A percentile compares a stretch with the other conserved stretches of the same genome.
phyloP scores from a whole-genome alignment of 2,113 vertebrate species.

The Puffinus mauretanicus region DNA sequence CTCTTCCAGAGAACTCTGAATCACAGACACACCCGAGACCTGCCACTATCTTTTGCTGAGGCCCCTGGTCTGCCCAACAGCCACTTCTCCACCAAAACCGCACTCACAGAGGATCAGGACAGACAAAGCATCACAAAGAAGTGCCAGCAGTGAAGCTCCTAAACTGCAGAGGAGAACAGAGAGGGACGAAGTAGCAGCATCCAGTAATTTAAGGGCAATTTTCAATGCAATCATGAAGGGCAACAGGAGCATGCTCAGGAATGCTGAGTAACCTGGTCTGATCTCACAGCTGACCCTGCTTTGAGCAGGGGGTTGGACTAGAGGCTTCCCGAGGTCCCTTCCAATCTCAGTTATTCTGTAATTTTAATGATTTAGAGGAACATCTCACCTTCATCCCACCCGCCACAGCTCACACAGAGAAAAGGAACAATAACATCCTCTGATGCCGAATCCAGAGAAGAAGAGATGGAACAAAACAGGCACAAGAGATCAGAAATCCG shows the following conservation, averaged over 20 bases:
- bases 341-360: neutral
- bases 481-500: neutral
- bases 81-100: neutral
- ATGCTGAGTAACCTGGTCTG: constrained; percentile 62
- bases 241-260: neutral
- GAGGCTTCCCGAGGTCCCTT: neutral
- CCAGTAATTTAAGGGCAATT: neutral
- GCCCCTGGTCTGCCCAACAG: neutral
- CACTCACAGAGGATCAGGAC: neutral
- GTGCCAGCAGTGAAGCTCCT: neutral
- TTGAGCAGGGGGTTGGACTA: neutral
- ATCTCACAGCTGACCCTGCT: constrained; percentile 21
- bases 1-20: neutral
- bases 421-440: neutral
- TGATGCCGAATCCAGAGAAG: neutral
- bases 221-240: neutral
- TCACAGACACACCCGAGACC: neutral
- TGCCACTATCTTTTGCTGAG: neutral
- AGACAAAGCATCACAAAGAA: neutral
- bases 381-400: neutral
- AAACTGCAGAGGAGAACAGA: neutral
- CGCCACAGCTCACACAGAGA: neutral
- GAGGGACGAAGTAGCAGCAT: neutral
- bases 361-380: neutral
- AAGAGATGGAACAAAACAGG: neutral